Percentiles rank a stretch among this genome's conserved stretches.
Evolutionary conservation across 2,888 invertebrate species (phyloP).

Genomic region (Ormyrus thymus): DNA sequence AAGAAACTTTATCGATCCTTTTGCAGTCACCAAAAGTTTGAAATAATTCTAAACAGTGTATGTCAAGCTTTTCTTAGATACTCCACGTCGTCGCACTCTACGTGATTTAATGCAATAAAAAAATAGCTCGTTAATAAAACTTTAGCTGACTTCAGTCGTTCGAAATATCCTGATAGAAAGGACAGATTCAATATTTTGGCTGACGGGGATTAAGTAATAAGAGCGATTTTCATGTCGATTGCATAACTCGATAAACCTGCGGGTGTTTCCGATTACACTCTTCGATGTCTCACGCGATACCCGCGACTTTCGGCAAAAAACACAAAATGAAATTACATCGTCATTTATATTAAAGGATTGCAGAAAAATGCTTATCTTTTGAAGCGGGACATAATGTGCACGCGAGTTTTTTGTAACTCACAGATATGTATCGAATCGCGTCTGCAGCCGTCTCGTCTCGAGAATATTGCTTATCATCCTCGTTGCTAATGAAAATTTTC

Average conservation of each 20-base stretch:
- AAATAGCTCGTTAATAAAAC: background rate
- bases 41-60: too few relatives aligned
- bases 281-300: background rate
- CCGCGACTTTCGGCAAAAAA: background rate
- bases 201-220: background rate
- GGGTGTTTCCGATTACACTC: background rate
- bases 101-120: background rate
- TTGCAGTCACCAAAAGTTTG: too few relatives aligned
- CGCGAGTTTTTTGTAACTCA: constrained; percentile 1
- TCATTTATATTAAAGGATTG: background rate
- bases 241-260: background rate
- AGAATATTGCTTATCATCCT: constrained; percentile 23
- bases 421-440: background rate
- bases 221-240: background rate
- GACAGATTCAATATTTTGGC: background rate
- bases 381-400: background rate
- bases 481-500: constrained; percentile 5
- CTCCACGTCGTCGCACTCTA: background rate
- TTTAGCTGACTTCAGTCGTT: background rate
- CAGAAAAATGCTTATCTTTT: background rate
- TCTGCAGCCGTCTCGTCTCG: too few relatives aligned
- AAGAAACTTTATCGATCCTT: background rate
- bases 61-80: background rate
- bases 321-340: background rate
- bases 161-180: background rate